A percentile compares a stretch with the other conserved stretches of the same genome.
phyloP scores from a whole-genome alignment of 1,140 invertebrate genomes.

The Goniozus legneri region DNA sequence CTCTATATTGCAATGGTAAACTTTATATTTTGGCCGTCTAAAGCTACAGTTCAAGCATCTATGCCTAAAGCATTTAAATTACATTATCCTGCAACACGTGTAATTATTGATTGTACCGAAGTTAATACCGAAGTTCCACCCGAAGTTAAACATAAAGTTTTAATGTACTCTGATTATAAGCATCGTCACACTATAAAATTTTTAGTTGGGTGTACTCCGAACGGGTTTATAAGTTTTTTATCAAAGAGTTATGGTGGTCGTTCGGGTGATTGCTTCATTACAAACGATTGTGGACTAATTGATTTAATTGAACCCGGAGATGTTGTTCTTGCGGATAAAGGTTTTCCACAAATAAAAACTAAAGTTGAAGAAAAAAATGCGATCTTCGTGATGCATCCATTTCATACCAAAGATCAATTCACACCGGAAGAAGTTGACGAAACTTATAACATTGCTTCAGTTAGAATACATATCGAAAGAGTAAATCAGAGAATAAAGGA shows the following conservation, averaged over 20 bases:
- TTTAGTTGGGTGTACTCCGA: slow-evolving; percentile 29
- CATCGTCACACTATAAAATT: slow-evolving; percentile 18
- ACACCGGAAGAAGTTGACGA: slow-evolving; percentile 13
- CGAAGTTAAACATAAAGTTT: slow-evolving; percentile 13
- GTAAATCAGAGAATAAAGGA: slow-evolving; percentile 21
- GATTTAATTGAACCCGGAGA: slow-evolving; percentile 33
- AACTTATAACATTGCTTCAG: slow-evolving; percentile 18
- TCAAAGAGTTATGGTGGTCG: slow-evolving; percentile 26
- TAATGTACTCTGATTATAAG: slow-evolving; percentile 27
- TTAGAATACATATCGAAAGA: slow-evolving; percentile 23
- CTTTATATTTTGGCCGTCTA: slow-evolving; percentile 26
- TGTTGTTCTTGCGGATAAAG: slow-evolving; percentile 39
- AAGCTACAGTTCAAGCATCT: slow-evolving; percentile 16
- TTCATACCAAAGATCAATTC: slow-evolving; percentile 13
- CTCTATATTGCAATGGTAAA: slow-evolving; percentile 13
- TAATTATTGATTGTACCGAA: slow-evolving; percentile 20
- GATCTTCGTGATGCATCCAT: slow-evolving; percentile 15
- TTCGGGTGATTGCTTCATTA: slow-evolving; percentile 22
- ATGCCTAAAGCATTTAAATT: slow-evolving; percentile 10
- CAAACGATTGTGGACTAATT: slow-evolving; percentile 31
- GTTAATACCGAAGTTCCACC: slow-evolving; percentile 13
- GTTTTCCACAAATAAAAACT: slow-evolving; percentile 30
- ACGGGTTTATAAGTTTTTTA: slow-evolving; percentile 25
- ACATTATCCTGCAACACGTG: slow-evolving; percentile 14
- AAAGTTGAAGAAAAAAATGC: slow-evolving; percentile 11